Evolutionary conservation across 2,113 vertebrate species (phyloP), one percentile per base, ranked within the genome.

Genomic region (Lampris incognitus): DNA sequence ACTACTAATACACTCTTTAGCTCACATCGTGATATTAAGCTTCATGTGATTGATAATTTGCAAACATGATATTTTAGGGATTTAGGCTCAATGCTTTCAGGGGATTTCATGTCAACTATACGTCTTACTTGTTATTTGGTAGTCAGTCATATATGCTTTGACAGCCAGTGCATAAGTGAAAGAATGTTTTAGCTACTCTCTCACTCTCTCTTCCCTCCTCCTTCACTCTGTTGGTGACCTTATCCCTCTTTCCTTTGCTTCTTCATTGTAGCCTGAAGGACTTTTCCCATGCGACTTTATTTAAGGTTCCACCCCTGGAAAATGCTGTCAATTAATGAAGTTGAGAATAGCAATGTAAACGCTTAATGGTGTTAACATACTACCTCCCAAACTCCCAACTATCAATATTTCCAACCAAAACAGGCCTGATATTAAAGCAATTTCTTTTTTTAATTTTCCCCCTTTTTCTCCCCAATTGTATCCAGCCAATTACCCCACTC

Each of bases 351-450:
- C 88, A 92, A 91, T 88, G 88, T 84, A 88, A 88, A 69, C 57
- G 57, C 88, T 93, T 90, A 94, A 92, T 90, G 91, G 89, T 92
- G 91, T 93, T 92, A 91, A 88, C 91, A 91, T 93, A 92, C 92
- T 91, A 90, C 88, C 92, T 92, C 84, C 90, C 81, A 92, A 90
- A 88, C 92, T 92, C 84, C 90, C 81, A 92, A 93, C 88, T 78
- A 93, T 92, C 91, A 93, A 93, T 92, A 92, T 83, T 79, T 89
- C 79, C 76, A 70, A 71, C 82, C 77, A 90, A 90, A 92, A 93
- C 91, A 88, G 86, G 85, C 46, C 67, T 52, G 70, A 93, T 91
- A 93, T 92, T 91, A 91, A 92, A 92, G 87, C 89, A 93, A 92
- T 92, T 92, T 90, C 90, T 91, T 89, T 89, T 93, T 94, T 89